Evolutionary conservation across 2,797 vertebrate species (phyloP), one percentile per base, ranked within the genome.

Genomic region (Pitangus sulphuratus): DNA sequence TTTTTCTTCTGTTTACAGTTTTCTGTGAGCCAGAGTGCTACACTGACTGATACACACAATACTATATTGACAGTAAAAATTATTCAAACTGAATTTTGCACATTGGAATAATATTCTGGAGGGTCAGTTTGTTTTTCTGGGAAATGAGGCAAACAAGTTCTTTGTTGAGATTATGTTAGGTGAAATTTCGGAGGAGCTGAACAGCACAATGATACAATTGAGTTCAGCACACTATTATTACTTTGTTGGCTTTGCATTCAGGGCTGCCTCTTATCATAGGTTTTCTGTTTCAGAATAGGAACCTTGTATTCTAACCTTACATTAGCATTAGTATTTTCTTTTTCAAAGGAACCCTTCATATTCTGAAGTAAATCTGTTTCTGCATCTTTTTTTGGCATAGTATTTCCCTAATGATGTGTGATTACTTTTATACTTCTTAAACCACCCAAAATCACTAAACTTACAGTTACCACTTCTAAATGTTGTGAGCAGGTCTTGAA

Each of bases 221-320:
- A 83, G n/a, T 84, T 82, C 40, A 26, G 58, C 18, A 84, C 2
- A 3, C 64, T 33, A 19, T 48, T 83, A 85, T 2, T 81, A 35
- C 57, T 89, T 71, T 31, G 35, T 48, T 88, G 37, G 37, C 76
- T 84, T 93, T 90, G 70, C 35, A 76, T 91, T 92, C 56, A 94
- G 53, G 2, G 4, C 79, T 93, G 51, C 62, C 58, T 88, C 45
- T 90, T 92, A 79, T 48, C 39, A 22, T 6, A 76, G 31, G 8
- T 47, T 93, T 93, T 93, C 78, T 66, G 22, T 89, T 93, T 93
- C 91, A 93, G 62, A 93, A 72, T 33, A 83, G 66, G 42, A 92
- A 84, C 53, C 7, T 80, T 64, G 60, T 80, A 53, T 70, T 90
- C 60, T 90, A 91, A 72, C 74, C 80, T 90, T 57, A 74, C 21